These are phyloP conservation scores for Sycophaga agraensis DNA, from an alignment of 1,140 invertebrate genomes.

Conservation along the genomic window DNA sequence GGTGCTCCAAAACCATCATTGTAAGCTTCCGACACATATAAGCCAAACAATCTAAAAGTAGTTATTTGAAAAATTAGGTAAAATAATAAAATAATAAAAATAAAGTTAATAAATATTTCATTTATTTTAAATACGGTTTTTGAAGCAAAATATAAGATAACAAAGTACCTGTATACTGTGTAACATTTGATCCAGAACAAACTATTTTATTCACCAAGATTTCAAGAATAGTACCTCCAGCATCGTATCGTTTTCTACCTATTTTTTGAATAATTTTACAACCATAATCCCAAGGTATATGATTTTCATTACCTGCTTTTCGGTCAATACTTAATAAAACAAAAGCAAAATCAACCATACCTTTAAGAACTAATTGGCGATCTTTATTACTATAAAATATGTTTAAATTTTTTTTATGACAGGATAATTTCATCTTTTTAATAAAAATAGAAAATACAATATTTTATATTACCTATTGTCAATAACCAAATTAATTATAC, in stretches of 20 bases:
- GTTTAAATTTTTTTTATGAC: not conserved
- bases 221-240: constrained; percentile 53
- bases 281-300: constrained; percentile 52
- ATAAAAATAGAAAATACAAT: not conserved
- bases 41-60: constrained; percentile 56
- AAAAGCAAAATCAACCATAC: constrained; percentile 60
- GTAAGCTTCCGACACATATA: constrained; percentile 55
- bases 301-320: constrained; percentile 38
- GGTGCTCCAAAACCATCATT: constrained; percentile 55
- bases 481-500: constrained; percentile 55
- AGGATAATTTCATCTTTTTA: not conserved
- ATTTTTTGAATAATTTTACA: constrained; percentile 57
- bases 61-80: not conserved
- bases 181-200: constrained; percentile 40
- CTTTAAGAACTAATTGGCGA: constrained; percentile 58
- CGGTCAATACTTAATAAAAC: constrained; percentile 51
- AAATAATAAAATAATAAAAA: not conserved
- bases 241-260: constrained; percentile 54
- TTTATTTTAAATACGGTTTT: not conserved
- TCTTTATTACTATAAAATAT: constrained; percentile 52
- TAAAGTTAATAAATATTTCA: not conserved
- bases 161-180: constrained; percentile 58
- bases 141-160: not conserved
- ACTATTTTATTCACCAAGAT: constrained; percentile 57
- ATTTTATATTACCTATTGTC: constrained; percentile 53